Base-by-base conservation (phyloP, 2,797 vertebrate genomes). In the Clamator glandarius region DNA sequence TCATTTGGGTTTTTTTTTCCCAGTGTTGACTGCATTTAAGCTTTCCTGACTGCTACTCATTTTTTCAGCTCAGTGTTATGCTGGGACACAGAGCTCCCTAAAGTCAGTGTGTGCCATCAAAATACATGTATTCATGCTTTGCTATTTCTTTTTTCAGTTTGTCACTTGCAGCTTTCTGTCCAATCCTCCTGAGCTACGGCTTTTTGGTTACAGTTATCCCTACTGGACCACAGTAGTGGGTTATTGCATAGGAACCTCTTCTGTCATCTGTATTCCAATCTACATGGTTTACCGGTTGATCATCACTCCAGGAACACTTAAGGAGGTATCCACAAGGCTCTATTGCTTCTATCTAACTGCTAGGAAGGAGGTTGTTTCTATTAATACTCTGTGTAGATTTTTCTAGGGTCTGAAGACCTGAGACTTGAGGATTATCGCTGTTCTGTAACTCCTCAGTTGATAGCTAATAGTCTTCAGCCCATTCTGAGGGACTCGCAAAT, bases 161-260 rank as follows among this genome's bases (percentile, higher is more conserved):
- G 99, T 99, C 97, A 99, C 99, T 81, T 98, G 98, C 98, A 99
- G 99, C 88, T 99, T 99, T 96, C 96, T 99, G 96, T 98, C 98
- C 91, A 98, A 97, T 90, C 98, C 99, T 21, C 99, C 98, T 0
- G 98, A 98, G 61, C 98, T 99, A 42, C 98, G 95, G 63, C 98
- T 99, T 84, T 99, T 99, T 89, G 52, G 99, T 85, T 99, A 99
- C 48, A 93, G 94, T 11, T 99, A 99, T 87, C 99, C 99, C 4
- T 98, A 97, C 57, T 99, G 99, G 99, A 99, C 98, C 90, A 98
- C 98, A 15, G 97, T 98, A 54, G 91, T 99, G 93, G 99, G 99
- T 58, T 99, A 99, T 94, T 99, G 98, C 97, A 99, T 99, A 36
- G 99, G 99, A 18, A 98, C 98, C 29, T 99, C 99, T 12, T 99